phyloP scores from a whole-genome alignment of 1,140 invertebrate species.

The Bombus ignitus region DNA sequence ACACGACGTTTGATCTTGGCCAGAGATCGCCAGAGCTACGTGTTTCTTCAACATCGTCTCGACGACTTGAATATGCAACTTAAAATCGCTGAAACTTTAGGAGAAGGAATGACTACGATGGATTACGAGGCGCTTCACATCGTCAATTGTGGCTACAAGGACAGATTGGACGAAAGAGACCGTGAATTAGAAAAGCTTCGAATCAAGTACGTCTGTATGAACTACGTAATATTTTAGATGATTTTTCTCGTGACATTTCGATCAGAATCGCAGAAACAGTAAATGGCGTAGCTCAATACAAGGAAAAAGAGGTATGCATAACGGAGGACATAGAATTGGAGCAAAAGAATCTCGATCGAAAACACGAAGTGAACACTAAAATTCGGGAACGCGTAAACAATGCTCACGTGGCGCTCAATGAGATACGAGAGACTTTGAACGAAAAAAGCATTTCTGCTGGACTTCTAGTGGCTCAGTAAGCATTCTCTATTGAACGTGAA shows the following conservation, averaged over 20 bases:
- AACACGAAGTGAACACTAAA: neutral
- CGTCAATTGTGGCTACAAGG: constrained; percentile 47
- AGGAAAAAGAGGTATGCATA: constrained; percentile 61
- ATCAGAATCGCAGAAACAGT: constrained; percentile 58
- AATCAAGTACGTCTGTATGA: constrained; percentile 50
- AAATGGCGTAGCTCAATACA: constrained; percentile 58
- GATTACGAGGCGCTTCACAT: constrained; percentile 62
- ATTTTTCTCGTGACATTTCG: neutral
- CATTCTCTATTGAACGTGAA: neutral
- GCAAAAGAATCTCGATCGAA: constrained; percentile 31
- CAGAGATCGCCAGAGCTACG: constrained; percentile 46
- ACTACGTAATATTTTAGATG: neutral
- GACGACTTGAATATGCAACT: constrained; percentile 46
- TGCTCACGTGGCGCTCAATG: constrained; percentile 39
- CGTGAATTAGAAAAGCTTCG: constrained; percentile 66
- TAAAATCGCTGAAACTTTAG: constrained; percentile 58
- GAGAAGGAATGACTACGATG: constrained; percentile 64
- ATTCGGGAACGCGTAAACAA: constrained; percentile 50
- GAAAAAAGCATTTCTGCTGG: constrained; percentile 59
- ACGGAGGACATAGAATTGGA: constrained; percentile 51
- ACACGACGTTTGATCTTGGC: constrained; percentile 48
- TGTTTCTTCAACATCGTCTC: constrained; percentile 47
- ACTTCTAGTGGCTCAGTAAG: constrained; percentile 58
- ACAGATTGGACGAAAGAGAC: constrained; percentile 67
- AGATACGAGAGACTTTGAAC: constrained; percentile 34